Conservation (phyloP, 2,113 vertebrate species). For the Cyanoramphus novaezelandiae region DNA sequence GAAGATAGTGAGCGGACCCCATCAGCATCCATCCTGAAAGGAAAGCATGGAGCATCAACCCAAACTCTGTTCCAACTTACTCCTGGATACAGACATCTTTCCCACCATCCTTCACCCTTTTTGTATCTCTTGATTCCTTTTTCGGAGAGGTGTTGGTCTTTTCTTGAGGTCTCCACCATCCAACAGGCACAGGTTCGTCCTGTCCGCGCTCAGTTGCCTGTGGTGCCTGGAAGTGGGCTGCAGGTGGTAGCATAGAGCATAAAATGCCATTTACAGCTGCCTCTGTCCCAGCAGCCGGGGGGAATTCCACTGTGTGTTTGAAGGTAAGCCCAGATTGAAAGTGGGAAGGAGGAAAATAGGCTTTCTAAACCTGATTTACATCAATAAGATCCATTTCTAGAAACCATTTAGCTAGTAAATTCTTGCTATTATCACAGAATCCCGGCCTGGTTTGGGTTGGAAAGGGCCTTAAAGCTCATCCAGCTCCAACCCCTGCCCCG, state of each 20-base stretch:
- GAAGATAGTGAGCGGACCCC: neutral
- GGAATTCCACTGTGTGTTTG: accelerated
- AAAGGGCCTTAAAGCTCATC: neutral
- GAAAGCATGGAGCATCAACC: neutral
- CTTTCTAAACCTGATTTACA: neutral
- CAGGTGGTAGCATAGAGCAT: conserved; percentile 30
- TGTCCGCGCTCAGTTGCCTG: neutral
- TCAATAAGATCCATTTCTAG: neutral
- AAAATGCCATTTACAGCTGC: neutral
- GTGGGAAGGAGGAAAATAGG: neutral
- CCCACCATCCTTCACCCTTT: neutral
- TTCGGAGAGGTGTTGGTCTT: neutral
- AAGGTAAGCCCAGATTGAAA: neutral
- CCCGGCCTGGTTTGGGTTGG: neutral
- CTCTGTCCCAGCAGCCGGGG: neutral
- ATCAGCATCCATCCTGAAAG: neutral
- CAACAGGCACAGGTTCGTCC: neutral
- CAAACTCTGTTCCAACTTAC: neutral
- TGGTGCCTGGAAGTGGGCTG: neutral
- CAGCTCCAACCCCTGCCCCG: neutral
- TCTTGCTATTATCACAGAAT: neutral
- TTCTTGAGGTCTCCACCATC: accelerated
- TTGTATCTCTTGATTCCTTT: neutral
- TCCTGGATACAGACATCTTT: neutral
- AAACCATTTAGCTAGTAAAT: neutral